Percentiles rank a stretch among this genome's conserved stretches.
phyloP scores from a whole-genome alignment of 2,113 vertebrate genomes.

The Aleadryas rufinucha region DNA sequence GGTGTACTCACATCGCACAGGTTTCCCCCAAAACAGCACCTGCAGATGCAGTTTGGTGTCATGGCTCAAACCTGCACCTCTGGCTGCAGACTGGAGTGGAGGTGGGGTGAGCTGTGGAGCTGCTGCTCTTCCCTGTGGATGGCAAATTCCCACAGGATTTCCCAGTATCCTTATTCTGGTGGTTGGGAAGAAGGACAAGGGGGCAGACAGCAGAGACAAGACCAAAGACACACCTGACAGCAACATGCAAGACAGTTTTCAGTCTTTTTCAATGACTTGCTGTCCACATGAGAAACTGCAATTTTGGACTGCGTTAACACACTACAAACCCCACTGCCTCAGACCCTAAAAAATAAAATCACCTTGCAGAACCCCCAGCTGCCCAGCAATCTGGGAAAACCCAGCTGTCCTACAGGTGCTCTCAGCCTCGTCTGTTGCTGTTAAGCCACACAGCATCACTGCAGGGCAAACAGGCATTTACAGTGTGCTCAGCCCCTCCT shows the following conservation, averaged over 20 bases:
- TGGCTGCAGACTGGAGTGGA: background rate
- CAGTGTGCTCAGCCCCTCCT: background rate
- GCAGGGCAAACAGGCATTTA: background rate
- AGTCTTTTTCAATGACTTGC: background rate
- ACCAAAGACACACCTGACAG: background rate
- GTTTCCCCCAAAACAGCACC: background rate
- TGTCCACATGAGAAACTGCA: background rate
- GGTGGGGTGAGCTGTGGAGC: background rate
- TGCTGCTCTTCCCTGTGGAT: background rate
- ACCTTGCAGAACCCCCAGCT: background rate
- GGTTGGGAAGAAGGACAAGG: background rate
- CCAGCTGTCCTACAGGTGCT: background rate
- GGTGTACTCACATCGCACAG: background rate
- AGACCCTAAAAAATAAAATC: background rate
- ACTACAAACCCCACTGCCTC: background rate
- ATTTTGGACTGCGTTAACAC: background rate
- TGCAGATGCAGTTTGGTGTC: background rate
- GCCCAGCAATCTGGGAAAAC: background rate
- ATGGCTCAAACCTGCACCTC: background rate
- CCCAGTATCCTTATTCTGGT: background rate
- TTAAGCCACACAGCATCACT: background rate
- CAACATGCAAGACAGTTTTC: background rate
- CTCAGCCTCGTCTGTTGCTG: background rate
- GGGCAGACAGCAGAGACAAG: background rate
- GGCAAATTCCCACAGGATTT: background rate